Evolutionary conservation across 2,888 invertebrate species (phyloP).

Genomic region (Strigamia maritima): DNA sequence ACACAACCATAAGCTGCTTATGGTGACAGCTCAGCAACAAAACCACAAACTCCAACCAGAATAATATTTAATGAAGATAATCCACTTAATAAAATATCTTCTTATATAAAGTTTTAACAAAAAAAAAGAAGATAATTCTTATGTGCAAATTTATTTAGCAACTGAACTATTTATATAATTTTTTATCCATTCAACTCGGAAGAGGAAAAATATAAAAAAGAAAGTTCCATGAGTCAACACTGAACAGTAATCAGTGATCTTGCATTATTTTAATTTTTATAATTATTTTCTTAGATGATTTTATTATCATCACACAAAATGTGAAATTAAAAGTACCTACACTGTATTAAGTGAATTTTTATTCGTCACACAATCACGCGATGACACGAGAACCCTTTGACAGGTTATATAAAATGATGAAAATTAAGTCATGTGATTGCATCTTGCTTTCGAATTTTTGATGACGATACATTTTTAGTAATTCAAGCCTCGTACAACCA

Average conservation of each 20-base stretch:
- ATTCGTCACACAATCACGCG: neutral
- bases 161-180: constrained; percentile 26
- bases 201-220: neutral
- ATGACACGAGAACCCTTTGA: neutral
- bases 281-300: neutral
- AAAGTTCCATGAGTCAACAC: neutral
- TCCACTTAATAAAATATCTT: neutral
- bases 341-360: too few species aligned
- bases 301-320: neutral
- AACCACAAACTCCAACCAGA: constrained; percentile 3
- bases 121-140: neutral
- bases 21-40: neutral
- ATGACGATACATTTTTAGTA: constrained; percentile 13
- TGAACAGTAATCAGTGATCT: neutral
- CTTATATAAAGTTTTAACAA: neutral
- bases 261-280: neutral
- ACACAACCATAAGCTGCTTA: neutral
- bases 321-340: too few species aligned
- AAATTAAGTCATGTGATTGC: constrained; percentile 16
- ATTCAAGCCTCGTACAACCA: constrained; percentile 20
- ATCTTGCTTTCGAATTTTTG: neutral
- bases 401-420: neutral
- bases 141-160: constrained; percentile 7
- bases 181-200: neutral
- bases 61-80: constrained; percentile 26